Evolutionary conservation across 1,140 invertebrate genomes (phyloP).

Genomic region (Arion vulgaris): DNA sequence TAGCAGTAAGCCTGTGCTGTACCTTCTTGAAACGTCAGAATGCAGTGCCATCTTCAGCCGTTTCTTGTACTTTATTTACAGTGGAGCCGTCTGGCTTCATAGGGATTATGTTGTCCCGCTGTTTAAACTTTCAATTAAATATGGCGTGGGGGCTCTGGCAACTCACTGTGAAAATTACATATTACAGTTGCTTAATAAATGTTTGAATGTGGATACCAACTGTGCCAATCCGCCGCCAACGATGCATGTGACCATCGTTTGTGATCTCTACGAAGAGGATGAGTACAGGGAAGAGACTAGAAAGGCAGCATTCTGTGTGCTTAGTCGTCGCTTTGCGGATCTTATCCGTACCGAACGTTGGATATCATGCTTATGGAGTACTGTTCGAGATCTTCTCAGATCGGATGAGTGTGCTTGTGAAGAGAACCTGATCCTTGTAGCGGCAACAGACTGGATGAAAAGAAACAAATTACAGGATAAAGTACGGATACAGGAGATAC

Average conservation of each 20-base stretch:
- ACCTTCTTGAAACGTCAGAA: conserved; percentile 56
- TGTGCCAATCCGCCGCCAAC: conserved; percentile 47
- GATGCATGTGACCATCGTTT: conserved; percentile 49
- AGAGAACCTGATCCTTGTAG: conserved; percentile 65
- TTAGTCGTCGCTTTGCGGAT: conserved; percentile 61
- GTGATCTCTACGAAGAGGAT: conserved; percentile 58
- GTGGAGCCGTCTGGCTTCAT: conserved; percentile 68
- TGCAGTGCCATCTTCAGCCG: conserved; percentile 65
- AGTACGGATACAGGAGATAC: conserved; percentile 64
- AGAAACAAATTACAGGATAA: conserved; percentile 64
- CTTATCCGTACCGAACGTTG: conserved; percentile 56
- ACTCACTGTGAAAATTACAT: conserved; percentile 67
- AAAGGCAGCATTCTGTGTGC: conserved; percentile 57
- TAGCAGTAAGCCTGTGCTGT: conserved; percentile 51
- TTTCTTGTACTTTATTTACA: conserved; percentile 69
- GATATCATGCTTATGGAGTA: conserved; percentile 55
- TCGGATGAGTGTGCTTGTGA: conserved; percentile 61
- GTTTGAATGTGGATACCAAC: conserved; percentile 1
- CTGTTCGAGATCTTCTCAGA: conserved; percentile 62
- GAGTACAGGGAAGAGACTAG: conserved; percentile 53
- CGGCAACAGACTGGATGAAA: conserved; percentile 70
- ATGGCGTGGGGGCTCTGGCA: conserved; percentile 55
- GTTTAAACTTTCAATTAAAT: conserved; percentile 61
- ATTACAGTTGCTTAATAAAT: conserved; percentile 61
- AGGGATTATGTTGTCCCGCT: conserved; percentile 66